Evolutionary conservation across 2,797 vertebrate species (phyloP).

Genomic region (Heteromormyrus szaboi): DNA sequence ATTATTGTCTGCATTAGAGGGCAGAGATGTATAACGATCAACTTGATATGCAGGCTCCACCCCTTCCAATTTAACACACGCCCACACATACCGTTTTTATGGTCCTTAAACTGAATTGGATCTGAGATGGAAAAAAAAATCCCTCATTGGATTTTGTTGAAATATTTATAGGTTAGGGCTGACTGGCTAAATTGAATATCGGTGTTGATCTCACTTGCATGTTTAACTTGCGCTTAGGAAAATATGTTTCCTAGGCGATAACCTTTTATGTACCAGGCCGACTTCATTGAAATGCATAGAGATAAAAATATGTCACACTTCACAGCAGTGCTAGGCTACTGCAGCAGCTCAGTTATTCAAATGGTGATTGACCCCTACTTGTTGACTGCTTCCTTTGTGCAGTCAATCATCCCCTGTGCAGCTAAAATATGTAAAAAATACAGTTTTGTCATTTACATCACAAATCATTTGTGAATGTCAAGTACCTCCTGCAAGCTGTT

Average conservation of each 20-base stretch:
- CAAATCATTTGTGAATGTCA: constrained; percentile 93
- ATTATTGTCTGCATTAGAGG: constrained; percentile 34
- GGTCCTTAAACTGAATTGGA: constrained; percentile 94
- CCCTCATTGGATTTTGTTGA: constrained; percentile 99
- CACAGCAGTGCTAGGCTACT: constrained; percentile 77
- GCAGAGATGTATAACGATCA: constrained; percentile 91
- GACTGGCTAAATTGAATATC: constrained; percentile 99
- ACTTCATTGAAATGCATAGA: constrained; percentile 99
- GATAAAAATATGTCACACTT: constrained; percentile 99
- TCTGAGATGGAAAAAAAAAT: constrained; percentile 75
- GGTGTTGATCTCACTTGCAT: constrained; percentile 98
- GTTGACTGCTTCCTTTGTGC: constrained; percentile 89
- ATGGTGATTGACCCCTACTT: constrained; percentile 99
- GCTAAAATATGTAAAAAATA: constrained; percentile 91
- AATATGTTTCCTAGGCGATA: constrained; percentile 99
- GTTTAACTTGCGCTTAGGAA: constrained; percentile 99
- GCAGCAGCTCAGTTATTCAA: constrained; percentile 93
- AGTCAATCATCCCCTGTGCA: constrained; percentile 95
- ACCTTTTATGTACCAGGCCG: constrained; percentile 99
- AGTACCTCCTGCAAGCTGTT: constrained; percentile 73
- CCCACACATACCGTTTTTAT: constrained; percentile 47
- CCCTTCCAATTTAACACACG: constrained; percentile 23
- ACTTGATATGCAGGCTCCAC: constrained; percentile 81
- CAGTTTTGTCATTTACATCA: constrained; percentile 96
- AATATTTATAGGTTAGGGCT: constrained; percentile 99